Percentiles rank a stretch among this genome's conserved stretches.
These are phyloP conservation scores for Catostylus mosaicus DNA, from an alignment of 30 jellyfish, hydroid and myxozoan genomes.

Conservation along the genomic window DNA sequence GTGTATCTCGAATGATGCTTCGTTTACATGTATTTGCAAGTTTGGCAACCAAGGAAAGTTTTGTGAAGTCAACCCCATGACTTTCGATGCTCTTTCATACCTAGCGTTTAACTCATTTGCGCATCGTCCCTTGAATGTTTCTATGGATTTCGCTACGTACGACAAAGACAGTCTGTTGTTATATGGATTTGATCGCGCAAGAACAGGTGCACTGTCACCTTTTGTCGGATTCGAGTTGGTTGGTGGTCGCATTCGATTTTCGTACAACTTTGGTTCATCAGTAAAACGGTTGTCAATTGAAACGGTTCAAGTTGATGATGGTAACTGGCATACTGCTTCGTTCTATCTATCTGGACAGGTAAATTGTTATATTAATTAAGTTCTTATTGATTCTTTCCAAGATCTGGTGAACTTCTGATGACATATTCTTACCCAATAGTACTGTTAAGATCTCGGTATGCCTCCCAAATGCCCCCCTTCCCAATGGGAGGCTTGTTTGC, in stretches of 20 bases:
- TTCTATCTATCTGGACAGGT: conserved; percentile 54
- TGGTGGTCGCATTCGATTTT: conserved; percentile 10
- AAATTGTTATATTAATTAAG: too few relatives aligned
- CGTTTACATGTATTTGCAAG: conserved; percentile 65
- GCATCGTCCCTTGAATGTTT: conserved; percentile 33
- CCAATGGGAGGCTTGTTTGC: too few relatives aligned
- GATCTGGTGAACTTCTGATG: too few relatives aligned
- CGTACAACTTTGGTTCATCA: conserved; percentile 47
- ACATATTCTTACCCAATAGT: too few relatives aligned
- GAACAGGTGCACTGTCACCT: conserved; percentile 27
- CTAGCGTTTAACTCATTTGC: conserved; percentile 10
- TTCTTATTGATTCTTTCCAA: too few relatives aligned
- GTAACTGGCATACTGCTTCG: conserved; percentile 59
- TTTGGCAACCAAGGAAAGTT: conserved; percentile 53
- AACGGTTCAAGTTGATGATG: conserved; percentile 34
- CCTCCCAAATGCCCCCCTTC: too few relatives aligned
- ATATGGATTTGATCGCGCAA: conserved; percentile 50
- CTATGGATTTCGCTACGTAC: conserved; percentile 50
- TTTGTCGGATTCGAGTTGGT: conserved; percentile 56
- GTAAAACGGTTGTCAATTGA: conserved; percentile 31
- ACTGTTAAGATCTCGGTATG: too few relatives aligned
- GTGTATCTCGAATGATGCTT: conserved; percentile 37
- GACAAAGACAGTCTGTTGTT: conserved; percentile 51
- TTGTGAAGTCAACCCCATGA: conserved; percentile 75
- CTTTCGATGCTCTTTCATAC: conserved; percentile 44